phyloP scores from a whole-genome alignment of 2,888 invertebrate genomes.

The Eubasilissa splendida region DNA sequence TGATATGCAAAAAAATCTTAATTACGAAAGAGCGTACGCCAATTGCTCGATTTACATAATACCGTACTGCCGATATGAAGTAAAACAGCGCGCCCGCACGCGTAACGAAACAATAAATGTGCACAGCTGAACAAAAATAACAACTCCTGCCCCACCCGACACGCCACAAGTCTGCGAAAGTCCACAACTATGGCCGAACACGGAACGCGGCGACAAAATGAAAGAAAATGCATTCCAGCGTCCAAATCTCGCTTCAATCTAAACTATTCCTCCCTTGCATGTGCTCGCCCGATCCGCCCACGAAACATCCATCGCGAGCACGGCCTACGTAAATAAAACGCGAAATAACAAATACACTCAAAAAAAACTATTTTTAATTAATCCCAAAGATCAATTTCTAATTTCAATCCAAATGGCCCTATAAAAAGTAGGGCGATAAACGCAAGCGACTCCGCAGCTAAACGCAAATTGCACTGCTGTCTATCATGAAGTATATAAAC shows the following conservation, averaged over 20 bases:
- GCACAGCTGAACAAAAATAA: conserved; percentile 25
- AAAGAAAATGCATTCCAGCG: conserved; percentile 35
- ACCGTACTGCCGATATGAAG: background rate
- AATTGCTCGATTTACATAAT: conserved; percentile 33
- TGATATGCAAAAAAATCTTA: too few relatives aligned
- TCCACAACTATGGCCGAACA: conserved; percentile 25
- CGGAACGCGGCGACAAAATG: conserved; percentile 43
- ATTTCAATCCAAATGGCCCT: conserved; percentile 26
- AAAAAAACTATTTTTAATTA: conserved; percentile 39
- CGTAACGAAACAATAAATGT: conserved; percentile 26
- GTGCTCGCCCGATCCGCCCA: conserved; percentile 7
- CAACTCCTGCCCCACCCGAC: conserved; percentile 25
- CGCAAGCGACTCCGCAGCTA: conserved; percentile 17
- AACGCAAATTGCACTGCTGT: conserved; percentile 26
- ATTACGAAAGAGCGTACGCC: too few relatives aligned
- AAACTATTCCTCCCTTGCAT: background rate
- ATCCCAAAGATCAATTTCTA: conserved; percentile 39
- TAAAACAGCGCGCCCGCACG: conserved; percentile 11
- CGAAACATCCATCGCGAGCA: conserved; percentile 26
- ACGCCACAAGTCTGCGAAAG: conserved; percentile 6
- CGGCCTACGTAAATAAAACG: conserved; percentile 4
- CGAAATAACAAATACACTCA: background rate
- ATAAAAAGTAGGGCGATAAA: conserved; percentile 29
- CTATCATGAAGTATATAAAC: conserved; percentile 22
- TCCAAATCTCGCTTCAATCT: background rate